A percentile compares a stretch with the other conserved stretches of the same genome.
Evolutionary conservation across 2,797 vertebrate species (phyloP).

Genomic region (Pristis pectinata): DNA sequence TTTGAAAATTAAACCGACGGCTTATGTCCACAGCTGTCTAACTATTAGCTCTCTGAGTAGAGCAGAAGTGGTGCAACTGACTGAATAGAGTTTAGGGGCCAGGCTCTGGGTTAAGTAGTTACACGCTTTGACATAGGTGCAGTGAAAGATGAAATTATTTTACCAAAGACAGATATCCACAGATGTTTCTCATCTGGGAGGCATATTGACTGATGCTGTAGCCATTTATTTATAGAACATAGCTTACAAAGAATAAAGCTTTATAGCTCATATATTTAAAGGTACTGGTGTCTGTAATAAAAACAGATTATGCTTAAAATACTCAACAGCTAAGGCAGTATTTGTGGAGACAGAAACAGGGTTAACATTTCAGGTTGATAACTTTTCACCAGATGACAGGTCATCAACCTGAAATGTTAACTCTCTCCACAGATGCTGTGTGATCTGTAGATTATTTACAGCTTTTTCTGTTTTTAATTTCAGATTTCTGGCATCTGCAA

Average conservation of each 20-base stretch:
- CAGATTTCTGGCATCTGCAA: no score
- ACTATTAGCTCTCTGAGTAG: not conserved
- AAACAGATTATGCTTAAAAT: no score
- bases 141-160: not conserved
- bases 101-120: not conserved
- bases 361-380: no score
- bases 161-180: not conserved
- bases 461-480: no score
- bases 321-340: no score
- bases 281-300: no score
- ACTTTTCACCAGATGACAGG: no score
- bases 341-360: no score
- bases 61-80: not conserved
- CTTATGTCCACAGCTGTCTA: not conserved
- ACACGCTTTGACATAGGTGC: not conserved
- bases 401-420: no score
- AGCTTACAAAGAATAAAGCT: not conserved
- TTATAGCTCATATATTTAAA: no score
- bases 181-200: not conserved
- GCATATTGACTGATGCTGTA: not conserved
- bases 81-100: not conserved
- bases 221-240: not conserved
- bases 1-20: not conserved
- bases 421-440: no score
- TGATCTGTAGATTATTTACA: no score